Conservation (phyloP, 2,797 vertebrate genomes). For the Xenopus petersii region DNA sequence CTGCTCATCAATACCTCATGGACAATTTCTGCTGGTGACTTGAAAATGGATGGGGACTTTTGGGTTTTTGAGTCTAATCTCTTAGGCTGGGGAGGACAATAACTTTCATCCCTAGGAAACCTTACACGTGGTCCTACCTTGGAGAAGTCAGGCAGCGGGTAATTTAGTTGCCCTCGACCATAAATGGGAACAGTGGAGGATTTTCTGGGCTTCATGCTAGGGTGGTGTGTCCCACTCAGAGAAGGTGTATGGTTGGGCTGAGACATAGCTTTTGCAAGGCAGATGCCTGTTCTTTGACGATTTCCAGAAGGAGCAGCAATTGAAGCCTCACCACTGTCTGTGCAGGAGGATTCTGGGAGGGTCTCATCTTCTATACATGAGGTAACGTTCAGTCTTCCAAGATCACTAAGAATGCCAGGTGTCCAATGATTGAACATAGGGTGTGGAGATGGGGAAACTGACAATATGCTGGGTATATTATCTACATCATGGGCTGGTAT, state of each 20-base stretch:
- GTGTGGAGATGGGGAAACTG: rapidly evolving
- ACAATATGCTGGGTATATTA: not conserved
- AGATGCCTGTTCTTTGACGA: not conserved
- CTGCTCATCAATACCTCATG: conserved; percentile 77
- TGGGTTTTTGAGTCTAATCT: conserved; percentile 20
- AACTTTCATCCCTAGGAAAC: conserved; percentile 74
- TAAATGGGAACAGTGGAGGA: conserved; percentile 53
- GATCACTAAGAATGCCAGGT: conserved; percentile 42
- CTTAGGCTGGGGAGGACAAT: conserved; percentile 78
- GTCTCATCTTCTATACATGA: conserved; percentile 54
- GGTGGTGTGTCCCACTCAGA: not conserved
- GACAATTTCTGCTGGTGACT: conserved; percentile 86
- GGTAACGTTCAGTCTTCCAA: conserved; percentile 15
- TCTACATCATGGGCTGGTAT: conserved; percentile 7
- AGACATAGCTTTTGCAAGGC: not conserved
- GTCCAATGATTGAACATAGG: conserved; percentile 18
- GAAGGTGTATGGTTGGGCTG: too few species aligned
- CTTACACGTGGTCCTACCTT: conserved; percentile 80
- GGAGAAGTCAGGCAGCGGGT: conserved; percentile 83
- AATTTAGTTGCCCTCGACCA: conserved; percentile 66
- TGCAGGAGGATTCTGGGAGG: conserved; percentile 52
- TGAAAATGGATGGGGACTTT: conserved; percentile 67
- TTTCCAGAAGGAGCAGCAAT: conserved; percentile 21
- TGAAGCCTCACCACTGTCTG: conserved; percentile 55
- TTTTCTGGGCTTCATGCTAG: conserved; percentile 17